A percentile compares a stretch with the other conserved stretches of the same genome.
Evolutionary conservation across 2,113 vertebrate species (phyloP).

Genomic region (Gnathonemus echidnorhynchus): DNA sequence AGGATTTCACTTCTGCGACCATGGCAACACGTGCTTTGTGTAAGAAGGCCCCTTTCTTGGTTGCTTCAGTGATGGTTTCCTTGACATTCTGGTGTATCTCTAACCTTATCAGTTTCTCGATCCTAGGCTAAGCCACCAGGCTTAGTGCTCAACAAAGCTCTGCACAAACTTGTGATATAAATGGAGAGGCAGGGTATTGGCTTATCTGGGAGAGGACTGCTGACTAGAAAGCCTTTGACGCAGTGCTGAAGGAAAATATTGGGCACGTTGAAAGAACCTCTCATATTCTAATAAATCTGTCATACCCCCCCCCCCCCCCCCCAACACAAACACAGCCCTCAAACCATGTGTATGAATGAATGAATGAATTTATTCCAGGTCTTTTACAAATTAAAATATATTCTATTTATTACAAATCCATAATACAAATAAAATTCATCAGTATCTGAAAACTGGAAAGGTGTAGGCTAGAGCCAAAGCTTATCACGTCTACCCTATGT

Average conservation of each 20-base stretch:
- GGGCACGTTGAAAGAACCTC: not conserved
- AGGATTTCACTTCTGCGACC: not conserved
- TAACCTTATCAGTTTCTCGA: not conserved
- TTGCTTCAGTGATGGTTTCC: conserved; percentile 14
- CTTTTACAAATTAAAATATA: not conserved
- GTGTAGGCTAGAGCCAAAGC: not conserved
- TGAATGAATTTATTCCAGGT: not conserved
- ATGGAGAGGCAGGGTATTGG: not conserved
- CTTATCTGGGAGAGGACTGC: not conserved
- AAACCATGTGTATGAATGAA: not conserved
- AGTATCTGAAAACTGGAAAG: not conserved
- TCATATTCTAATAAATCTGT: not conserved
- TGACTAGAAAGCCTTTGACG: not conserved
- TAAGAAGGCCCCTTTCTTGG: not conserved
- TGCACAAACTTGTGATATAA: not conserved
- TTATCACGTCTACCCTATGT: not conserved
- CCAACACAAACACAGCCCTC: not conserved
- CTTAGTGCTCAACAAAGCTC: not conserved
- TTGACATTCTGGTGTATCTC: not conserved
- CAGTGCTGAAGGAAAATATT: not conserved
- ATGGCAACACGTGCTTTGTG: conserved; percentile 8
- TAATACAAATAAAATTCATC: not conserved
- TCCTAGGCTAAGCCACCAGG: not conserved
- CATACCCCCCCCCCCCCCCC: not conserved
- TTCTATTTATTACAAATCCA: not conserved